Evolutionary conservation across 2,888 invertebrate species (phyloP).

Genomic region (Parascotia fuliginaria): DNA sequence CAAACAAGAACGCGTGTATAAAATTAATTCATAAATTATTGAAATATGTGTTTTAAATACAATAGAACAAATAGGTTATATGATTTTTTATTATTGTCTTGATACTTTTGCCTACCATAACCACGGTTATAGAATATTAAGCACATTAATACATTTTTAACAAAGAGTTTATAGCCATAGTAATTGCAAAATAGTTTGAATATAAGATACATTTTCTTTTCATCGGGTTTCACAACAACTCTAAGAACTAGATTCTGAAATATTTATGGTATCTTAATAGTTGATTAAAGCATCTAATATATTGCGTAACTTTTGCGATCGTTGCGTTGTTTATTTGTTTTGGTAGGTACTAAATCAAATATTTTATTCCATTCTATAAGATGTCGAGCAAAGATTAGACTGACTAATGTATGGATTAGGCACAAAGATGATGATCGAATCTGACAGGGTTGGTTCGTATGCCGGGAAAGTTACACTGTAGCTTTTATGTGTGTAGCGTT

Average conservation of each 20-base stretch:
- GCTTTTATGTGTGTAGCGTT: conserved; percentile 3
- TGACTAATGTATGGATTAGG: conserved; percentile 7
- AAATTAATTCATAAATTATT: too few species aligned
- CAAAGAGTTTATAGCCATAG: too few species aligned
- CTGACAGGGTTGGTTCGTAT: conserved; percentile 5
- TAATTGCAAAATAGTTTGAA: too few species aligned
- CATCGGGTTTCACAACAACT: too few species aligned
- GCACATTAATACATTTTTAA: too few species aligned
- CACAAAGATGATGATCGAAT: neutral
- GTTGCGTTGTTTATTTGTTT: neutral
- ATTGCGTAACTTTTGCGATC: neutral
- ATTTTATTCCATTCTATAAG: conserved; percentile 10
- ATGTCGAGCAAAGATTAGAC: conserved; percentile 13
- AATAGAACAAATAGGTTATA: too few species aligned
- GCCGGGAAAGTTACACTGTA: neutral
- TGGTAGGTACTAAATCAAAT: conserved; percentile 1
- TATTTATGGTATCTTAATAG: neutral
- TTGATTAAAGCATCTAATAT: neutral
- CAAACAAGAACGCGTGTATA: too few species aligned
- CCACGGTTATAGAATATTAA: too few species aligned
- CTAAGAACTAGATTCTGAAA: neutral
- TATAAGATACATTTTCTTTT: too few species aligned
- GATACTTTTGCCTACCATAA: too few species aligned
- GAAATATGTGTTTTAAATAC: too few species aligned
- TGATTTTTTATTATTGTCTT: too few species aligned